phyloP scores from a whole-genome alignment of 1,140 invertebrate genomes.

The Drosophila funebris region DNA sequence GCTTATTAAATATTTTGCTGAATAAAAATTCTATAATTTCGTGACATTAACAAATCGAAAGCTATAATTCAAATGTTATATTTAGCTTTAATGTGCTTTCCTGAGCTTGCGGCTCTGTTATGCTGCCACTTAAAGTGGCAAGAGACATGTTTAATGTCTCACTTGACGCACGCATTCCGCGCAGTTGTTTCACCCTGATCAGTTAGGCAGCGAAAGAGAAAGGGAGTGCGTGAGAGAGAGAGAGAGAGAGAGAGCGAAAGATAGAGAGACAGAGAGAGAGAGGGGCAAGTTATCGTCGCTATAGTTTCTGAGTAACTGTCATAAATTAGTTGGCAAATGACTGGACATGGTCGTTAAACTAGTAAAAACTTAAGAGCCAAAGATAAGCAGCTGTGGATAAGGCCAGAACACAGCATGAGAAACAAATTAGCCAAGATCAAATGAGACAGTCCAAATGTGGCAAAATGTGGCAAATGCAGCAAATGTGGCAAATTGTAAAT shows the following conservation, averaged over 20 bases:
- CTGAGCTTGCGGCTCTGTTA: background rate
- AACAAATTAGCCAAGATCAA: slow-evolving; percentile 72
- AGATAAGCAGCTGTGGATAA: slow-evolving; percentile 50
- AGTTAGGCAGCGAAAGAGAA: background rate
- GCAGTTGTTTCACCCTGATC: slow-evolving; percentile 2
- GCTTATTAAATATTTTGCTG: too few species aligned
- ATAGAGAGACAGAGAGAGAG: background rate
- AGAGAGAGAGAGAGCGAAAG: background rate
- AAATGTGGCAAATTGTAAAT: slow-evolving; percentile 41
- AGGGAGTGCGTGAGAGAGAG: background rate
- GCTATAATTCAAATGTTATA: background rate
- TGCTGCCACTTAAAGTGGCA: slow-evolving; percentile 10
- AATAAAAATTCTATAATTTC: too few species aligned
- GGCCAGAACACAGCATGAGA: slow-evolving; percentile 32
- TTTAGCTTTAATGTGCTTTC: background rate
- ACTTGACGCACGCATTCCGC: slow-evolving; percentile 50
- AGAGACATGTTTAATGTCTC: slow-evolving; percentile 55
- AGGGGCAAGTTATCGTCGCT: slow-evolving; percentile 40
- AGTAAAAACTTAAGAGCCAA: slow-evolving; percentile 51
- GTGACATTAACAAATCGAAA: background rate
- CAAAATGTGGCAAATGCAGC: slow-evolving; percentile 6
- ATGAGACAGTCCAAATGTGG: slow-evolving; percentile 51
- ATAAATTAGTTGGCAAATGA: slow-evolving; percentile 69
- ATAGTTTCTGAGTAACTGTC: slow-evolving; percentile 71
- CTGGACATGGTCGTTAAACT: slow-evolving; percentile 48